Conservation (phyloP, 1,140 invertebrate genomes). For the Ctenoplectra terminalis region DNA sequence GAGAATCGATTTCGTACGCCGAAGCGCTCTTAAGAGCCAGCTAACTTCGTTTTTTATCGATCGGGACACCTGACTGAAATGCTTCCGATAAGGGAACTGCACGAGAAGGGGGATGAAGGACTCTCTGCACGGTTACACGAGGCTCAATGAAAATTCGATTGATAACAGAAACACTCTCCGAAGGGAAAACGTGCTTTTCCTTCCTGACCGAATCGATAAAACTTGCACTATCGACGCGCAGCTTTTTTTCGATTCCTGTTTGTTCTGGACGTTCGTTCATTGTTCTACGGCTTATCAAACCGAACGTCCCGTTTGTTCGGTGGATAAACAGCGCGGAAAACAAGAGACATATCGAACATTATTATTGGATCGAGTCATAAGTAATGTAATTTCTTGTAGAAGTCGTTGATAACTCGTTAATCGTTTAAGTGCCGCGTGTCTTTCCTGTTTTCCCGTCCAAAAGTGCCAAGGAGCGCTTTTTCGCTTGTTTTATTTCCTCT, state of each 20-base stretch:
- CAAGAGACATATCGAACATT: not conserved
- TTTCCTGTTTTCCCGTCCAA: too few relatives aligned
- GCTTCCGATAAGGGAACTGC: constrained; percentile 25
- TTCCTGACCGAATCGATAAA: constrained; percentile 30
- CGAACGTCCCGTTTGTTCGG: not conserved
- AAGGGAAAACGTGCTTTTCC: constrained; percentile 12
- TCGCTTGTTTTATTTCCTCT: too few relatives aligned
- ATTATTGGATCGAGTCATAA: too few relatives aligned
- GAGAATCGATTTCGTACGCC: constrained; percentile 13
- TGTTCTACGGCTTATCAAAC: not conserved
- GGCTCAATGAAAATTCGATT: constrained; percentile 42
- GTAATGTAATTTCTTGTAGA: too few relatives aligned
- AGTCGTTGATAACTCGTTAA: too few relatives aligned
- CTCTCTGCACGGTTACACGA: constrained; percentile 28
- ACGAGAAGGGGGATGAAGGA: constrained; percentile 20
- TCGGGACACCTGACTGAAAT: not conserved
- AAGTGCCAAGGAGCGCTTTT: too few relatives aligned
- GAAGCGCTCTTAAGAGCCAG: not conserved
- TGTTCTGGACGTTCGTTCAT: not conserved
- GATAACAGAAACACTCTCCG: constrained; percentile 39
- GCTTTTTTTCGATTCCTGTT: constrained; percentile 8
- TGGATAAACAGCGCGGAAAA: not conserved
- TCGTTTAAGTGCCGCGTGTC: too few relatives aligned
- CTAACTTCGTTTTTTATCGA: constrained; percentile 34
- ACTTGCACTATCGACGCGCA: constrained; percentile 3